Percentiles rank a stretch among this genome's conserved stretches.
Evolutionary conservation across 2,797 vertebrate species (phyloP).

Genomic region (Linurgus olivaceus): DNA sequence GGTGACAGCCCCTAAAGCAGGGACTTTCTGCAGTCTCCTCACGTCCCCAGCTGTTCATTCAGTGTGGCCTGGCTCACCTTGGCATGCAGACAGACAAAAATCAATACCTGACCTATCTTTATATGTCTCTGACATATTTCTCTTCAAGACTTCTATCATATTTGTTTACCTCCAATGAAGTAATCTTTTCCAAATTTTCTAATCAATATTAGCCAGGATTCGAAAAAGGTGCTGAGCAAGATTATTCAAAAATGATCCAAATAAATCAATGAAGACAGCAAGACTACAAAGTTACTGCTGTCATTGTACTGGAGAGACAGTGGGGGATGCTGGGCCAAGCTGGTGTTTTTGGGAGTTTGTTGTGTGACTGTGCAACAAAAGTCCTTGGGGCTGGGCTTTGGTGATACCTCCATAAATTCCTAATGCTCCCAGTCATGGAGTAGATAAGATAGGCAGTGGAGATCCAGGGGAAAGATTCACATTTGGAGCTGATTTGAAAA

Average conservation of each 20-base stretch:
- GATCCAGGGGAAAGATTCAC: neutral
- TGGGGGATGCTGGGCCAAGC: neutral
- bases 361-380: neutral
- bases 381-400: neutral
- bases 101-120: neutral
- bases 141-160: neutral
- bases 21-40: neutral
- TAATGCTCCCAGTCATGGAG: neutral
- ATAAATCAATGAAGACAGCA: constrained; percentile 8
- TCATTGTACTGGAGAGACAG: neutral
- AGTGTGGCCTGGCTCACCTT: neutral
- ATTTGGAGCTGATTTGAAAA: neutral
- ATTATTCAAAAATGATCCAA: constrained; percentile 16
- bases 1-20: neutral
- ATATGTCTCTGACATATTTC: neutral
- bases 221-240: constrained; percentile 30
- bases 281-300: neutral
- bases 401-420: neutral
- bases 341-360: neutral
- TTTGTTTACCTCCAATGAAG: constrained; percentile 19
- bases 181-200: constrained; percentile 37
- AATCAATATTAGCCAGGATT: constrained; percentile 18
- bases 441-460: neutral
- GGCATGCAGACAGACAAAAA: constrained; percentile 18
- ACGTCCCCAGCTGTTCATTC: neutral